Percentiles rank a stretch among this genome's conserved stretches.
phyloP scores from a whole-genome alignment of 2,113 vertebrate genomes.

The Vulpes vulpes region DNA sequence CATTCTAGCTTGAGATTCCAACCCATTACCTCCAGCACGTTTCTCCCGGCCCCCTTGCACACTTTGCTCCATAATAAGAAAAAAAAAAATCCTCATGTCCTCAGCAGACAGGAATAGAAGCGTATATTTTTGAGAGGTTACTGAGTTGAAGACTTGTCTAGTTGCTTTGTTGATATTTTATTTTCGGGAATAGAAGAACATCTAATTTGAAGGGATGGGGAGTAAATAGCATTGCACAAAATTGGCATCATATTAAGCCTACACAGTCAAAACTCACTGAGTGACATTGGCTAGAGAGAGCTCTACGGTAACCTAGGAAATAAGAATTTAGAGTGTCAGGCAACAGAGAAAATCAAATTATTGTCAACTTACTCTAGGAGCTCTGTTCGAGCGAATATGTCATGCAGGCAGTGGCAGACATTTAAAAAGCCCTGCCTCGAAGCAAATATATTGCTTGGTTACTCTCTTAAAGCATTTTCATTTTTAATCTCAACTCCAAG shows the following conservation, averaged over 20 bases:
- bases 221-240: conserved; percentile 47
- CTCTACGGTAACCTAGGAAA: conserved; percentile 42
- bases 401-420: conserved; percentile 6
- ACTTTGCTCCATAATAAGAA: neutral
- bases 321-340: conserved; percentile 67
- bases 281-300: neutral
- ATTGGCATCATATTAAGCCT: neutral
- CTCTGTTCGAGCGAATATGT: conserved; percentile 48
- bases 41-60: fast-evolving
- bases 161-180: conserved; percentile 22
- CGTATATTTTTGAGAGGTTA: neutral
- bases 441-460: conserved; percentile 65
- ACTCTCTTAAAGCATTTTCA: conserved; percentile 52
- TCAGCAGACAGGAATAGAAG: conserved; percentile 56
- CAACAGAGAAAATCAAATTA: conserved; percentile 75
- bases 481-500: conserved; percentile 59
- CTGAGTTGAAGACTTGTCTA: conserved; percentile 60
- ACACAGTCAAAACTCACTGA: neutral
- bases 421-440: conserved; percentile 50
- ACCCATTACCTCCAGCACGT: neutral
- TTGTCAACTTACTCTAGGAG: conserved; percentile 62
- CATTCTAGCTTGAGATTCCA: neutral
- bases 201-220: conserved; percentile 53
- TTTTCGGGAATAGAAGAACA: neutral
- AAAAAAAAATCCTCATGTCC: neutral